These are phyloP conservation scores for Meiosimyza platycephala DNA, from an alignment of 2,888 invertebrate genomes.

Conservation along the genomic window DNA sequence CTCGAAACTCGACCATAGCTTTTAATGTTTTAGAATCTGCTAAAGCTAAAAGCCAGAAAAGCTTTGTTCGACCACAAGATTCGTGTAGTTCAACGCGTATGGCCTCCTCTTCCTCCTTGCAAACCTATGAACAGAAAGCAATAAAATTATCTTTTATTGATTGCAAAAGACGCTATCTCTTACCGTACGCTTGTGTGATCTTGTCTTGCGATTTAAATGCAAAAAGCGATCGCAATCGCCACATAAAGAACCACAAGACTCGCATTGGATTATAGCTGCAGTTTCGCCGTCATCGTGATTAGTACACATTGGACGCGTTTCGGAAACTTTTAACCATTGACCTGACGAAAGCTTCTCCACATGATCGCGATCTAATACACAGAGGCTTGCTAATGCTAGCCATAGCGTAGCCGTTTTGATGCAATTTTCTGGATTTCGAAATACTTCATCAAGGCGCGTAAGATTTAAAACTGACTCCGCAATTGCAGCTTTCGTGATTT, in stretches of 20 bases:
- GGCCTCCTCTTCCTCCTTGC: constrained; percentile 96
- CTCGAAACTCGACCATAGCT: constrained; percentile 89
- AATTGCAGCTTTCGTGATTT: constrained; percentile 87
- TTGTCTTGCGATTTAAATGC: constrained; percentile 89
- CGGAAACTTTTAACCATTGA: constrained; percentile 77
- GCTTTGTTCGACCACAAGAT: constrained; percentile 93
- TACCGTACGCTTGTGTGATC: constrained; percentile 80
- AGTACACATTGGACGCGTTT: constrained; percentile 83
- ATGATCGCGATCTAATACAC: constrained; percentile 91
- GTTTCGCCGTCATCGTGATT: constrained; percentile 98
- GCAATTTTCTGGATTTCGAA: constrained; percentile 81
- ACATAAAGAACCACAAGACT: constrained; percentile 91
- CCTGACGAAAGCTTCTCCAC: constrained; percentile 84
- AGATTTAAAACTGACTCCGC: constrained; percentile 87
- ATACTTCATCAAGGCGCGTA: constrained; percentile 81
- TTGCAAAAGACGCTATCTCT: constrained; percentile 18
- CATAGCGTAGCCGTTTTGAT: constrained; percentile 87
- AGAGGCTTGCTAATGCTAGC: constrained; percentile 92
- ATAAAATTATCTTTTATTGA: background rate
- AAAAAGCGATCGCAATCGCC: constrained; percentile 96
- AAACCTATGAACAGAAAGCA: constrained; percentile 63
- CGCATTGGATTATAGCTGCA: constrained; percentile 91
- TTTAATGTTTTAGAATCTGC: constrained; percentile 95
- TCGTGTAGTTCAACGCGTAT: constrained; percentile 98
- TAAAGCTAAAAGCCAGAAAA: constrained; percentile 93